These are phyloP conservation scores for Eulemur rubriventer DNA, from an alignment of 2,797 vertebrate genomes.

Conservation along the genomic window DNA sequence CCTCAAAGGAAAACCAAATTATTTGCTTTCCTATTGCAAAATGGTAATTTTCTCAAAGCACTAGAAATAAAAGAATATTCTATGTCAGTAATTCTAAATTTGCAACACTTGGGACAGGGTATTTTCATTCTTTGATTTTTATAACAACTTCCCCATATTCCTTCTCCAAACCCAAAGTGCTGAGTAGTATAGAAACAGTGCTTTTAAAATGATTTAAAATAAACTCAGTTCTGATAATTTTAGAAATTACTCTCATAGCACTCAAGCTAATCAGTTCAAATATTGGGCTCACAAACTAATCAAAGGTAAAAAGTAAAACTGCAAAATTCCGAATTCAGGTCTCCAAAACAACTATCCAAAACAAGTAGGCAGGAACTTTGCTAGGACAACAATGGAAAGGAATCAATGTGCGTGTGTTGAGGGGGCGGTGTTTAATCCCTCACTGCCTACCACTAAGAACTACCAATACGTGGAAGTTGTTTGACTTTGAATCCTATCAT, in stretches of 20 bases:
- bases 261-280: not conserved
- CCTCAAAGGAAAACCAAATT: not conserved
- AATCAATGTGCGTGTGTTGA: not conserved
- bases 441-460: not conserved
- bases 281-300: not conserved
- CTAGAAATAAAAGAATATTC: not conserved
- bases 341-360: not conserved
- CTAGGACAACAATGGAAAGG: not conserved
- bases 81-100: not conserved
- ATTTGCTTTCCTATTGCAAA: not conserved
- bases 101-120: too few species aligned
- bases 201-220: not conserved
- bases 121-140: slow-evolving; percentile 1
- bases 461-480: not conserved
- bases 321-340: not conserved
- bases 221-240: not conserved
- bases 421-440: not conserved
- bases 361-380: not conserved
- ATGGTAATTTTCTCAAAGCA: not conserved
- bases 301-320: not conserved
- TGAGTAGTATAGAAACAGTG: not conserved
- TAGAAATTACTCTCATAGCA: not conserved
- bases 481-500: not conserved
- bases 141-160: not conserved
- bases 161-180: not conserved